Percentiles rank a stretch among this genome's conserved stretches.
Evolutionary conservation across 2,797 vertebrate species (phyloP).

Genomic region (Pachyuromys duprasi): DNA sequence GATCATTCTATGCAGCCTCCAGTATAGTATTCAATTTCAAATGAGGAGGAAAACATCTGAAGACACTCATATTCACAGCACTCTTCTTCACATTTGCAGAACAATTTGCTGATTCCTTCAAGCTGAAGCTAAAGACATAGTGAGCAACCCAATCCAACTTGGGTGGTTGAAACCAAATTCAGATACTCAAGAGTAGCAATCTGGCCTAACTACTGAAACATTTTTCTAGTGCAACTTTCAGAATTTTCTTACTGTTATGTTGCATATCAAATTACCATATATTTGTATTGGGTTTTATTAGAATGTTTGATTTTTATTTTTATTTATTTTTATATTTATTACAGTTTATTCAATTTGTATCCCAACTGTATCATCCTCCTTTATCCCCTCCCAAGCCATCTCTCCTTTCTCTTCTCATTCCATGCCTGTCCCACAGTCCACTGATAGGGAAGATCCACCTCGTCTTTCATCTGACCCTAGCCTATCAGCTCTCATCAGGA

Average conservation of each 20-base stretch:
- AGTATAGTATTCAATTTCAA: not conserved
- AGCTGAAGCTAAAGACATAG: not conserved
- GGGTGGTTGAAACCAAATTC: not conserved
- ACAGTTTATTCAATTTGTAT: no score
- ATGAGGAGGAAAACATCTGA: not conserved
- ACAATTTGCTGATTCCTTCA: not conserved
- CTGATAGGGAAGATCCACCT: no score
- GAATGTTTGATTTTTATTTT: not conserved
- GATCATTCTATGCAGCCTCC: not conserved
- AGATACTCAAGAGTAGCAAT: not conserved
- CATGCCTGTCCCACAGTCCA: no score
- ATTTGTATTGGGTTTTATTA: not conserved
- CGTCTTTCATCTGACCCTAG: no score
- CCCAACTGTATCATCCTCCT: no score
- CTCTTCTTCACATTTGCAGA: not conserved
- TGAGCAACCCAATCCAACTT: not conserved
- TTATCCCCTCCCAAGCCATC: no score
- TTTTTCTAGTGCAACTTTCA: not conserved
- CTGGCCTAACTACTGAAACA: not conserved
- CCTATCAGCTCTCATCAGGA: no score
- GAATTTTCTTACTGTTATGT: not conserved
- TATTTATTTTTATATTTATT: not conserved
- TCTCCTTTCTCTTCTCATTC: no score
- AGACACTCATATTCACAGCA: not conserved
- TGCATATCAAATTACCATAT: not conserved